Evolutionary conservation across 2,888 invertebrate genomes (phyloP).

Genomic region (Drosophila diplacantha): DNA sequence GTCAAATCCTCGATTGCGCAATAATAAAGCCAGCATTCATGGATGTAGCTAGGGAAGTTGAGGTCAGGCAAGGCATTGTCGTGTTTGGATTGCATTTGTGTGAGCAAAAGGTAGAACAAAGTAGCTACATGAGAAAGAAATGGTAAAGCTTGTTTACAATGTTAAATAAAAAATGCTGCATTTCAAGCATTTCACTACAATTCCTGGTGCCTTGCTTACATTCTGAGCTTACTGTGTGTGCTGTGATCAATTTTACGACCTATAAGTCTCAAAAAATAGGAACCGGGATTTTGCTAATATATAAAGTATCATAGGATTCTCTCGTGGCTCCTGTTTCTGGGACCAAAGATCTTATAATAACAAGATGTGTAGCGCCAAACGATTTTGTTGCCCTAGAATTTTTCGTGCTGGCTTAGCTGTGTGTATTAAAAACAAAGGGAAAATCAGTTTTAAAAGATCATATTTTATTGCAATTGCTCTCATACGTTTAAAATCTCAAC

Average conservation of each 20-base stretch:
- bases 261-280: neutral
- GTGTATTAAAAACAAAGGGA: too few relatives aligned
- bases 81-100: neutral
- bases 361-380: neutral
- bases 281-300: neutral
- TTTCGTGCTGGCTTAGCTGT: too few relatives aligned
- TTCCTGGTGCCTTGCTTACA: too few relatives aligned
- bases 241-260: too few relatives aligned
- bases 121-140: neutral
- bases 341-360: neutral
- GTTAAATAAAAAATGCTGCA: neutral
- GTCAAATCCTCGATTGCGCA: constrained; percentile 26
- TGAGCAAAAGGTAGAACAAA: neutral
- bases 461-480: neutral
- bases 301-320: neutral
- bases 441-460: neutral
- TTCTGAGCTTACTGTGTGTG: too few relatives aligned
- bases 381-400: neutral
- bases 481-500: neutral
- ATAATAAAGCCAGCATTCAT: constrained; percentile 2
- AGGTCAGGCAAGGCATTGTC: neutral
- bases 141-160: neutral
- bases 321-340: neutral
- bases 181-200: neutral
- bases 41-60: neutral